Base-by-base conservation (phyloP, 2,113 vertebrate genomes). In the Panurus biarmicus region DNA sequence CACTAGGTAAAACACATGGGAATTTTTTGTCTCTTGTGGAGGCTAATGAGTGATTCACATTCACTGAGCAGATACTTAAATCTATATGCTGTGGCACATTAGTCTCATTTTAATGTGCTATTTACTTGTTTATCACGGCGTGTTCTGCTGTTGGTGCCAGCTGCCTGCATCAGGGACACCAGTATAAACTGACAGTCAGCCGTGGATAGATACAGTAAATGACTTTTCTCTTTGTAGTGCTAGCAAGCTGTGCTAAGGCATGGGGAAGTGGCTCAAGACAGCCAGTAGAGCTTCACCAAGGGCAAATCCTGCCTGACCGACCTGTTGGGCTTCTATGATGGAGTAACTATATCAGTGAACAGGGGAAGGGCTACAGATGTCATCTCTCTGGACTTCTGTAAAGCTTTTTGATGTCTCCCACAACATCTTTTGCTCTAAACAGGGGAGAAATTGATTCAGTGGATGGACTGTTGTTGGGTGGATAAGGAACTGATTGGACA, bases 1-100 rank as follows among this genome's bases (percentile, higher is more conserved):
- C 31, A 31, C 47, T 56, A 33, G 48, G 20, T 87, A 54, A 62
- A 78, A 71, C 54, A 53, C 1, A 0, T 18, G 25, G 40, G 24
- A 5, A 9, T 54, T 87, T 94, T 95, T 79, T 65, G 18, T 48
- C 36, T 61, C 19, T 82, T 2, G 0, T 35, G 67, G 31, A 75
- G 36, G 36, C 31, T 54, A 74, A 8, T 12, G 15, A 33, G 12
- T 13, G 1, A 57, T 85, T 78, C 36, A n/a, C 1, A 1, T 65
- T 85, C 23, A 51, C 35, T 40, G 50, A n/a, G 40, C 51, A 67
- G 66, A 3, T 75, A 57, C 6, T 85, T 69, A 67, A 62, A 82
- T 60, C 40, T 47, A 1, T 2, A 1, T 61, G 31, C 20, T 50
- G 0, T 38, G 45, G n/a, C 53, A 29, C 0, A 0, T 76, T 36